Evolutionary conservation across 2,888 invertebrate species (phyloP), one percentile per base, ranked within the genome.

Genomic region (Eugnorisma glareosa): DNA sequence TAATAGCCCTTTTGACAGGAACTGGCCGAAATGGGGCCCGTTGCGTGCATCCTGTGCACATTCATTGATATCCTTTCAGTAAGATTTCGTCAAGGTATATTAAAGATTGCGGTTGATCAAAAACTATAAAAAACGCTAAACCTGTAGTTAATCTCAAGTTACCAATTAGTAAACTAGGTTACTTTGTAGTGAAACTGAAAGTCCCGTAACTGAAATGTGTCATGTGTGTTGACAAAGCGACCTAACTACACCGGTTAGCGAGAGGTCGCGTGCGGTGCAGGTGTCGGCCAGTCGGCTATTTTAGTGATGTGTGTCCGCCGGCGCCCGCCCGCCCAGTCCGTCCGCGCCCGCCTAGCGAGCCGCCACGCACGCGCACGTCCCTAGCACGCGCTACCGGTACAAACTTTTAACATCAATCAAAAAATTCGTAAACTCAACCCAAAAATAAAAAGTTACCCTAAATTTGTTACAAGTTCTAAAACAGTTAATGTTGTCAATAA

Each of bases 261-360:
- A 90, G 90, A 93, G 94, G 94, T 94, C 92, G 93, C 92, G 93
- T 91, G 92, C 93, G 92, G 90, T 94, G 95, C 96, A 96, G 96
- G 97, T 96, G 95, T 93, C 93, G 91, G 66, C 66, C 82, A 75
- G 75, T 75, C 82, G 89, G 94, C 94, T 96, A 96, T 96, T 96
- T 96, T 93, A 91, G 95, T 93, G 92, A 87, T 90, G 90, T 88
- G 88, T 90, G 89, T 89, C 88, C 87, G 89, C 89, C 90, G 92
- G 86, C 93, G 71, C 67, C 70, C 94, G 94, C 94, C 95, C 96
- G 95, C 95, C 95, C 96, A 89, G 88, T 82, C 81, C 76, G 94
- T 93, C 93, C 91, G 90, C 87, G 84, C 92, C 94, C 90, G 89
- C 90, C 90, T 83, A 86, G 86, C 89, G 89, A 86, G 85, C 89